Percentiles rank a stretch among this genome's conserved stretches.
Conservation (phyloP, 2,113 vertebrate species). For the Mustelus asterias region DNA sequence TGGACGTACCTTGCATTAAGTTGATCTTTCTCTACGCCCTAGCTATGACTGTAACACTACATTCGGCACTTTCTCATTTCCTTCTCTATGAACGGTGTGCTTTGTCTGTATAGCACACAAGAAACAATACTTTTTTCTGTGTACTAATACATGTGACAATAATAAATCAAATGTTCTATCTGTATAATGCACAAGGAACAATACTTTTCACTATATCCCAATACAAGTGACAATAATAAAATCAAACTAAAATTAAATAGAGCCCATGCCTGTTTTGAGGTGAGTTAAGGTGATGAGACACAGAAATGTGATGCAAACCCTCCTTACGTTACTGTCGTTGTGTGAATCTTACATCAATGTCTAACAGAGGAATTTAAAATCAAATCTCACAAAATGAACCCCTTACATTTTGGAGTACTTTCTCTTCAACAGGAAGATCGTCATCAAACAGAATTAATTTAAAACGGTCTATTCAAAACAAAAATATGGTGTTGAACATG, state of each 20-base stretch:
- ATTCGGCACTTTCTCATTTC: too few species aligned
- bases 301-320: neutral
- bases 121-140: too few species aligned
- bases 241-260: neutral
- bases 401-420: neutral
- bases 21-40: too few species aligned
- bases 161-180: too few species aligned
- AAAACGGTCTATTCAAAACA: neutral
- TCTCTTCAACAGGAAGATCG: neutral
- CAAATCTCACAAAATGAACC: neutral
- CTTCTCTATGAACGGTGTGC: too few species aligned
- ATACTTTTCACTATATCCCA: too few species aligned
- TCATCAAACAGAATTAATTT: neutral
- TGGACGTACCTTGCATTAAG: too few species aligned
- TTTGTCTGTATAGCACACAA: too few species aligned
- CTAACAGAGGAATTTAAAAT: neutral
- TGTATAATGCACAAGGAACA: too few species aligned
- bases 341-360: neutral
- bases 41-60: too few species aligned
- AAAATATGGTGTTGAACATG: neutral
- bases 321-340: neutral
- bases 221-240: too few species aligned
- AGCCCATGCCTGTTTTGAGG: neutral
- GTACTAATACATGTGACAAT: too few species aligned
- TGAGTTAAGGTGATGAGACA: neutral